Conservation (phyloP, 2,888 invertebrate genomes). For the Thalpophila matura region DNA sequence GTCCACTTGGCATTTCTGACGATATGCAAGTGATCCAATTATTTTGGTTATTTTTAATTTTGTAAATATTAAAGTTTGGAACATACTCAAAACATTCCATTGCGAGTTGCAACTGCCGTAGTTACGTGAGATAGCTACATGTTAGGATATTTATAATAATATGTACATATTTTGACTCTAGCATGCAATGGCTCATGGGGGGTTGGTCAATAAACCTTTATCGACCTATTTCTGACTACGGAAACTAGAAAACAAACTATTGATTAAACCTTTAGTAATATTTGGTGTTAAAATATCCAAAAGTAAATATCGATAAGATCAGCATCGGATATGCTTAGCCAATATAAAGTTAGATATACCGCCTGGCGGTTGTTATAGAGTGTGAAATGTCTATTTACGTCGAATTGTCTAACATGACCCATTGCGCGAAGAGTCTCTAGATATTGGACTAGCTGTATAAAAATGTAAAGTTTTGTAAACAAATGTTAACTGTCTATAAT, state of each 20-base stretch:
- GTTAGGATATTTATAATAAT: slow-evolving; percentile 17
- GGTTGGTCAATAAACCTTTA: no score
- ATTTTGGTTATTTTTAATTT: slow-evolving; percentile 22
- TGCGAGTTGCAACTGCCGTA: slow-evolving; percentile 35
- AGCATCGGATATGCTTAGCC: no score
- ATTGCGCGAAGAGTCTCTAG: slow-evolving; percentile 17
- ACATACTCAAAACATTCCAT: slow-evolving; percentile 62
- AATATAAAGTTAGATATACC: no score
- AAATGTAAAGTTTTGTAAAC: slow-evolving; percentile 31
- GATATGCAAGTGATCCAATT: no score
- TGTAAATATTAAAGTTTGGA: slow-evolving; percentile 52
- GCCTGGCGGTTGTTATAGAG: no score
- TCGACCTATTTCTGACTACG: no score
- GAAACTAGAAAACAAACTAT: no score
- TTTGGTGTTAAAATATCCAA: no score
- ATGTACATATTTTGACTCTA: slow-evolving; percentile 10
- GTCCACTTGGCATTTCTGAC: no score
- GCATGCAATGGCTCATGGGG: slow-evolving; percentile 6
- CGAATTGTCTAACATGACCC: no score
- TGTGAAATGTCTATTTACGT: no score
- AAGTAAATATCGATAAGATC: no score
- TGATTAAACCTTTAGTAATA: neutral
- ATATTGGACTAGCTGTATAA: slow-evolving; percentile 30
- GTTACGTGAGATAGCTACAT: slow-evolving; percentile 25
- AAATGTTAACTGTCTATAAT: neutral